Conservation (phyloP, 1,140 invertebrate species). For the Lepidotrigona ventralis region DNA sequence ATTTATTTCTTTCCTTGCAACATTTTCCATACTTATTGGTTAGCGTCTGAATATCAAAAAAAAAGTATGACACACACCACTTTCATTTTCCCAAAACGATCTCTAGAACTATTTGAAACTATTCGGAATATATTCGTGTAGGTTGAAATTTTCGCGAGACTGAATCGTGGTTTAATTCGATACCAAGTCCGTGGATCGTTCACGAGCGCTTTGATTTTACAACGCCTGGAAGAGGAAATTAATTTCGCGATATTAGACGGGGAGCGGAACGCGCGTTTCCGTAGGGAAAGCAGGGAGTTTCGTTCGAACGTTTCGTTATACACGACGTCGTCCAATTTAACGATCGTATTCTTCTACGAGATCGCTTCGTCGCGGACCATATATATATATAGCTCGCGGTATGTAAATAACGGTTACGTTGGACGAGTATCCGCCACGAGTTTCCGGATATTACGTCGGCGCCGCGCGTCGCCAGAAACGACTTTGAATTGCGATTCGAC, state of each 20-base stretch:
- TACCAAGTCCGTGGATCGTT: not conserved
- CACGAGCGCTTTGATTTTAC: not conserved
- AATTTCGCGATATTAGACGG: constrained; percentile 24
- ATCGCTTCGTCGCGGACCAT: not conserved
- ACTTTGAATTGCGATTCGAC: constrained; percentile 1
- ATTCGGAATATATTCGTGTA: not conserved
- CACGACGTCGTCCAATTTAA: constrained; percentile 9
- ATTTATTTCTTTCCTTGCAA: no score
- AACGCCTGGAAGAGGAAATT: not conserved
- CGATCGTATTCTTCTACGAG: constrained; percentile 35
- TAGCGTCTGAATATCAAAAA: no score
- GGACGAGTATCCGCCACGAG: not conserved
- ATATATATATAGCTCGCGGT: constrained; percentile 6
- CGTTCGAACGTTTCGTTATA: not conserved
- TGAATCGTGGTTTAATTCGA: constrained; percentile 19
- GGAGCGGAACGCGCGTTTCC: not conserved
- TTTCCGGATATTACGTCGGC: not conserved
- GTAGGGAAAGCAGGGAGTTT: not conserved
- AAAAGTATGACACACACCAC: no score
- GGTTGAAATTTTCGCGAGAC: not conserved
- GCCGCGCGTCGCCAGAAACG: not conserved
- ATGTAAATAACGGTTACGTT: constrained; percentile 32
- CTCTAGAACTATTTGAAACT: not conserved
- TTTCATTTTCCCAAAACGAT: no score
- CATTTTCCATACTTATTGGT: no score